phyloP scores from a whole-genome alignment of 2,113 vertebrate genomes.

The Rhea americana region DNA sequence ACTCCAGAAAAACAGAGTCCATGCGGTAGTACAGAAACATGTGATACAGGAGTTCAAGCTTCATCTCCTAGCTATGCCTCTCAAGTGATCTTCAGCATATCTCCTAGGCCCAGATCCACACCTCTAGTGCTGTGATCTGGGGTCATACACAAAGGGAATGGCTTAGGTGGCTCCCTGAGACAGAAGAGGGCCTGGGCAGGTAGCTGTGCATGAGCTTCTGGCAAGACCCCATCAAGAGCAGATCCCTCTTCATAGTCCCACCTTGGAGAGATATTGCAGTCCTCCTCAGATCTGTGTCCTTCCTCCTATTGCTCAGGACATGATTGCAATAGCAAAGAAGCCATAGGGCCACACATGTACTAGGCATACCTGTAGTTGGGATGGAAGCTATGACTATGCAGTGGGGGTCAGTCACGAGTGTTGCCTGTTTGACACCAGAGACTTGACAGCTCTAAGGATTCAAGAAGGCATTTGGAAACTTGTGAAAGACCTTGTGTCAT shows the following conservation, averaged over 20 bases:
- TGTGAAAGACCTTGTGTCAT: background rate
- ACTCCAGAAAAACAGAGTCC: background rate
- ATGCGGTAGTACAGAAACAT: background rate
- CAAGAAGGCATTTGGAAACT: background rate
- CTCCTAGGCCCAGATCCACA: background rate
- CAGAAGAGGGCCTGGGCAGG: background rate
- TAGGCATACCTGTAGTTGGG: background rate
- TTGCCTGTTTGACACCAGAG: background rate
- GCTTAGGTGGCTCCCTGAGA: background rate
- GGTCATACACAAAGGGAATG: background rate
- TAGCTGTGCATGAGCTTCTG: background rate
- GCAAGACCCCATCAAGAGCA: background rate
- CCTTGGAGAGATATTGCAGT: background rate
- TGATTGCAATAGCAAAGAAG: rapidly evolving
- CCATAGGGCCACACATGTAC: rapidly evolving
- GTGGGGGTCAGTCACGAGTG: rapidly evolving
- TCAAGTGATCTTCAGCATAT: background rate
- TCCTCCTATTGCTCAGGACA: background rate
- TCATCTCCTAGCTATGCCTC: background rate
- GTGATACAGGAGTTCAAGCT: background rate
- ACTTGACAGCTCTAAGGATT: background rate
- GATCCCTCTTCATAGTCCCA: background rate
- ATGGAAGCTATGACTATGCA: rapidly evolving
- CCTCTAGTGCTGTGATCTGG: rapidly evolving
- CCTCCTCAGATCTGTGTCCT: background rate